Evolutionary conservation across 92 coral and sea anemone species (phyloP), one percentile per base, ranked within the genome.

Genomic region (Epizoanthus ramosus): DNA sequence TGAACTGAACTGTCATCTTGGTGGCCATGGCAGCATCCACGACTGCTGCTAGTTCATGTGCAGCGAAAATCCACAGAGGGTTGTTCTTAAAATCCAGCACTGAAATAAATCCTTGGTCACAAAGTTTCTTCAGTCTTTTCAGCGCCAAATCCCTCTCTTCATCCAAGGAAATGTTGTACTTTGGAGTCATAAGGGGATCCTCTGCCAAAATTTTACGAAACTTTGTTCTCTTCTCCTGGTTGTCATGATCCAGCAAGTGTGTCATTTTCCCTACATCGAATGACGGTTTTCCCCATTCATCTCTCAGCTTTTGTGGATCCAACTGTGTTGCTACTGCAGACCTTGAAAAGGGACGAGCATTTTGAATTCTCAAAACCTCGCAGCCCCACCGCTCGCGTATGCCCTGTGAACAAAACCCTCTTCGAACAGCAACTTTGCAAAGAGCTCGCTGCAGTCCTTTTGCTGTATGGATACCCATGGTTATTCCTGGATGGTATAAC

Each of bases 1-100:
- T 93, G 54, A 93, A 93, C 90, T 93, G 97, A 45, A 93, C 97
- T 12, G 97, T 93, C 97, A 93, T 91, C 81, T 93, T 93, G 15
- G 97, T 93, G 28, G 97, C 90, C 97, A 93, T 93, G 14, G 97
- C 92, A 16, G 91, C 92, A 77, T 92, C 97, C 16, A 90, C 94
- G 28, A 92, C 90, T 10, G 88, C 92, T 13, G 90, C 88, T 60
- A 92, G 72, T 39, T 92, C 97, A 64, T 90, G 97, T 6, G 97
- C 94, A 37, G 94, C 94, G 64, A 92, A 92, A n/a, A 92, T 90
- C 88, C 94, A 83, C 83, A 90, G 75, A 12, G 97, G 97, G 53
- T 92, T 92, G 57, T 90, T 82, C 71, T 68, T 85, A 57, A 92
- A 92, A 61, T 90, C 97, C 60, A 92, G 31, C 43, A 92, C 97